These are phyloP conservation scores for Loripinus fragilis DNA, from an alignment of 2,888 invertebrate genomes.

Conservation along the genomic window DNA sequence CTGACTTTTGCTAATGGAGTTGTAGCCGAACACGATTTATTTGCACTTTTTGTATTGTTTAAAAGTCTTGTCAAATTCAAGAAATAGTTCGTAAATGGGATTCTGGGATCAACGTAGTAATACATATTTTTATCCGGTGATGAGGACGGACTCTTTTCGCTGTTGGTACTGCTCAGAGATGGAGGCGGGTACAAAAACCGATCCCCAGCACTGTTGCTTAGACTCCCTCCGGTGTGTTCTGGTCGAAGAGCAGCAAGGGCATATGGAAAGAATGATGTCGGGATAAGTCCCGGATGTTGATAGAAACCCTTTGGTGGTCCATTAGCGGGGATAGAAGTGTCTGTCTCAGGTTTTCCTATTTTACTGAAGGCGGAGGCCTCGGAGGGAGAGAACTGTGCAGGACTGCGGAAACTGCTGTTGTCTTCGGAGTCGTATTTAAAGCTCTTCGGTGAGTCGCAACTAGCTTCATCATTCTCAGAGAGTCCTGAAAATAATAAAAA, in stretches of 20 bases:
- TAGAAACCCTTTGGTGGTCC: constrained; percentile 16
- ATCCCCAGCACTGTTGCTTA: not conserved
- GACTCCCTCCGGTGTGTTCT: not conserved
- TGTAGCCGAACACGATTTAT: constrained; percentile 35
- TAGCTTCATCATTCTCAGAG: not conserved
- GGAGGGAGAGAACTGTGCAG: constrained; percentile 49
- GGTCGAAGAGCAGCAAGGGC: constrained; percentile 33
- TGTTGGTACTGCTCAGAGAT: not conserved
- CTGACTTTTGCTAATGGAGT: constrained; percentile 41
- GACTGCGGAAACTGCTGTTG: not conserved
- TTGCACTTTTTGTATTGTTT: constrained; percentile 33
- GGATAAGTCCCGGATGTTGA: constrained; percentile 35
- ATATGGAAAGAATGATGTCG: constrained; percentile 43
- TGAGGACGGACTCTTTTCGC: constrained; percentile 5
- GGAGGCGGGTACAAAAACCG: constrained; percentile 19
- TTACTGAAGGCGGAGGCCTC: constrained; percentile 66
- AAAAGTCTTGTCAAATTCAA: constrained; percentile 67
- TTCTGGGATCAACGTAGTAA: constrained; percentile 67
- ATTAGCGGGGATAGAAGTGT: constrained; percentile 12
- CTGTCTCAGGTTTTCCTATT: constrained; percentile 46
- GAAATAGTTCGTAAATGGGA: constrained; percentile 73
- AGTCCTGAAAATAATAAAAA: not conserved
- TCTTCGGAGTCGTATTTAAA: constrained; percentile 3
- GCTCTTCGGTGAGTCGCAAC: not conserved
- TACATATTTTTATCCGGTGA: constrained; percentile 54